These are phyloP conservation scores for Girardinichthys multiradiatus DNA, from an alignment of 2,113 vertebrate species.

Conservation along the genomic window DNA sequence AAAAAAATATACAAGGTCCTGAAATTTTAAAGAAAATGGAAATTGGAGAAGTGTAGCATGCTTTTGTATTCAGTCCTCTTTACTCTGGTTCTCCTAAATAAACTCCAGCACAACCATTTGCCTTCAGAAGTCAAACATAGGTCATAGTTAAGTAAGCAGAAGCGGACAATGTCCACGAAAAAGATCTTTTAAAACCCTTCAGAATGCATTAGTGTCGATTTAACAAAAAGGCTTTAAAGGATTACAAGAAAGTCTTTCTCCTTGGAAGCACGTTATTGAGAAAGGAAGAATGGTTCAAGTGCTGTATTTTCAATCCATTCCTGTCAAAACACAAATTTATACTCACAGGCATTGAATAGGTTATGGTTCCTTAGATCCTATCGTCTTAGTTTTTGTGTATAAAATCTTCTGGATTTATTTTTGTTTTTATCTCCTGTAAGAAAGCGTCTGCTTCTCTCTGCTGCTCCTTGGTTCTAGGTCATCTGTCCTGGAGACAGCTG, in stretches of 20 bases:
- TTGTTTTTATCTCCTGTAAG: slow-evolving; percentile 6
- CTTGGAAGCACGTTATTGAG: too few relatives aligned
- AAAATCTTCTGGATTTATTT: slow-evolving; percentile 5
- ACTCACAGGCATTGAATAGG: slow-evolving; percentile 60
- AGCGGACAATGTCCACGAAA: not conserved
- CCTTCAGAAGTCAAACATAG: not conserved
- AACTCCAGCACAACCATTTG: not conserved
- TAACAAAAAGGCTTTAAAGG: not conserved
- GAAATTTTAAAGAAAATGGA: not conserved
- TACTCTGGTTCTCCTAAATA: not conserved
- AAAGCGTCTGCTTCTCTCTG: slow-evolving; percentile 10
- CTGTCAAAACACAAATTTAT: slow-evolving; percentile 19
- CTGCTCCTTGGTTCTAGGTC: slow-evolving; percentile 30
- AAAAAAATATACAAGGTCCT: too few relatives aligned
- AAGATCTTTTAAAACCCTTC: not conserved
- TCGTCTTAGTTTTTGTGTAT: slow-evolving; percentile 11
- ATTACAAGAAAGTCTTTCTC: too few relatives aligned
- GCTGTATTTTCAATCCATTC: not conserved
- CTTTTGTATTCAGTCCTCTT: not conserved
- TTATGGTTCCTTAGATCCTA: not conserved
- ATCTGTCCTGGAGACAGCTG: slow-evolving; percentile 73
- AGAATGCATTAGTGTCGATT: not conserved
- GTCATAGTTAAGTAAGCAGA: not conserved
- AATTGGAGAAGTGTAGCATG: not conserved
- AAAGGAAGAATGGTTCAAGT: too few relatives aligned